Evolutionary conservation across 1,140 invertebrate species (phyloP), one percentile per base, ranked within the genome.

Genomic region (Aphelenchoides avenae): DNA sequence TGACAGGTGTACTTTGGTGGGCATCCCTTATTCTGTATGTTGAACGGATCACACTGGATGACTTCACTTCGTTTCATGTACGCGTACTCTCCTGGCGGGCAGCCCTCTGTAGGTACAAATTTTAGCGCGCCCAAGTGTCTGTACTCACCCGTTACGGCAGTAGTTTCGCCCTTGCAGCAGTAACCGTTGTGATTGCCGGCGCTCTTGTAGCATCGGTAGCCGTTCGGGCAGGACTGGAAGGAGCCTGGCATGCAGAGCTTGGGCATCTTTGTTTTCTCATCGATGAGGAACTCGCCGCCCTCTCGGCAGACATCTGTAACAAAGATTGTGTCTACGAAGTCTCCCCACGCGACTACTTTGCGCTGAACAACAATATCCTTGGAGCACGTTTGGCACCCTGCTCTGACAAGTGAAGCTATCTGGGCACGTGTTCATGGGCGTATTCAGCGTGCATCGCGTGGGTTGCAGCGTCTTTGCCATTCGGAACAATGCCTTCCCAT

Each of bases 221-320:
- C 69, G 15, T 34, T 33, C 1, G 68, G 68, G 44, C 70, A 73
- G 9, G 55, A 55, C 26, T 61, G 53, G 40, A 75, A 73, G 9
- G 71, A 58, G 20, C 71, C 70, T 33, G 61, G 71, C 7, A 71
- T 73, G 41, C 70, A 73, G 18, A 68, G 64, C 36, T 61, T 51
- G 11, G 70, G 70, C 71, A 75, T 75, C 46, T 65, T 64, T 5
- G 73, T 69, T 30, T 61, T 71, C 13, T 76, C 73, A 27, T 73
- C 71, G 33, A 70, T 57, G 0, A 69, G 42, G 53, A 73, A 73
- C 47, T 69, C 72, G 5, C 53, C 51, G 37, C 71, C 73, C 15
- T 57, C 56, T 42, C 61, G 52, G 52, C 71, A 73, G 13, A 73
- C 66, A 36, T 73, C 70, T 72, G 49, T 55, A 72, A 36, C 36